Percentiles rank a stretch among this genome's conserved stretches.
Conservation (phyloP, 2,113 vertebrate genomes). For the Brachypteracias leptosomus region DNA sequence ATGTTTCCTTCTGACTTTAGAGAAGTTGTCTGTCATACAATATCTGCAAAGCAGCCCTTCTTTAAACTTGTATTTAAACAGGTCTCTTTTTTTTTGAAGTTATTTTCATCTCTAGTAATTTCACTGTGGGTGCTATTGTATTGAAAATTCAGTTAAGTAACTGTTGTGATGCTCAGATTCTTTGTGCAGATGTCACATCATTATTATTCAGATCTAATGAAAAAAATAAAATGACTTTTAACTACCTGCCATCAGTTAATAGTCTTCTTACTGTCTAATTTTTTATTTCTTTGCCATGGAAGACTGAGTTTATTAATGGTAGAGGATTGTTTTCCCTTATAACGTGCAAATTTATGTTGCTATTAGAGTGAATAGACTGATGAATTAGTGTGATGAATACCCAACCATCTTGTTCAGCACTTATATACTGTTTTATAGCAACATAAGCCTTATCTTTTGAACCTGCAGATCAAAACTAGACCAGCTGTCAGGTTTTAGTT, state of each 20-base stretch:
- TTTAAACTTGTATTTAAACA: not conserved
- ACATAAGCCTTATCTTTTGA: not conserved
- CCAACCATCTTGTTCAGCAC: not conserved
- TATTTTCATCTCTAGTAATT: not conserved
- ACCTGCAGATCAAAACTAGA: not conserved
- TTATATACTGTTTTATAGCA: not conserved
- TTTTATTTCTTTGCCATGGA: not conserved
- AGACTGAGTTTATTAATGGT: not conserved
- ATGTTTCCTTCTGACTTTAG: not conserved
- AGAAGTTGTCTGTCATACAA: not conserved
- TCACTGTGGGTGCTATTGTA: rapidly evolving
- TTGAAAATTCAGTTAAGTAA: not conserved
- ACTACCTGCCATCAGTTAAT: not conserved
- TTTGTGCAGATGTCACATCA: not conserved
- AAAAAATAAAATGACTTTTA: not conserved
- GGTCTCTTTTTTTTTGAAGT: not conserved
- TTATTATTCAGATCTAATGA: not conserved
- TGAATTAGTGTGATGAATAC: not conserved
- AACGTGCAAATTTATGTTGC: not conserved
- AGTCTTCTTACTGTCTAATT: not conserved
- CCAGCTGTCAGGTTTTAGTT: not conserved
- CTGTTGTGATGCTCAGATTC: not conserved
- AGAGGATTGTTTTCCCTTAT: not conserved
- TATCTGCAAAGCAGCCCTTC: not conserved
- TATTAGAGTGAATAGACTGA: not conserved